Base-by-base conservation (phyloP, 2,888 invertebrate species). In the Cremastobaeus sp. region DNA sequence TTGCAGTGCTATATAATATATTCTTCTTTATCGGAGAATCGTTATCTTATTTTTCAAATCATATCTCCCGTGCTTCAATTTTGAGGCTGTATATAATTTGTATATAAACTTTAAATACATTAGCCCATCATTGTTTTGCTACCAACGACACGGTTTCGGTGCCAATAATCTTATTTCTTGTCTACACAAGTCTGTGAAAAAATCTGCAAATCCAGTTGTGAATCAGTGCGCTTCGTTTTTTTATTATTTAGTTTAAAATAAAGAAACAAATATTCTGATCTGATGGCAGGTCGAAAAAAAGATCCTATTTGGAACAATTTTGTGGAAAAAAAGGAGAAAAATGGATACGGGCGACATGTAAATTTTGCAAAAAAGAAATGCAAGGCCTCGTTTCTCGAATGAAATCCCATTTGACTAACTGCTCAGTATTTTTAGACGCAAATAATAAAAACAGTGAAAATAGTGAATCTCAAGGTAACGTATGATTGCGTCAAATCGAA, bases 381-480 rank as follows among this genome's bases (percentile, higher is more conserved):
- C 55, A 55, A 55, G 55, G 28, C 32, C 30, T 64, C 17, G 64
- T 64, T 41, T 12, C 43, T 12, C 52, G 52, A 17, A 64, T 64
- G 64, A 50, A 52, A 21, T 37, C 14, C 15, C 37, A 37, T 37
- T 15, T 37, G 37, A 37, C 37, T 12, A 37, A 3, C 9, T 37
- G 37, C 37, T 37, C 37, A 37, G 14, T 3, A 14, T 37, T 37
- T 37, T 37, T 37, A 37, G 37, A 37, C 2, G 14, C 12, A 37
- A 37, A 37, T 14, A 37, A 37, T 12, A 15, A 37, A 37, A 15
- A 6, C 14, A 14, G 12, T 37, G 37, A 37, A 4, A 9, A 37
- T 37, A 14, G 14, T 9, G 37, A 37, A 37, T 37, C 37, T 37
- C 14, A 8, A 37, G 37, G 37, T 37, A 37, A 37, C 4, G 9